phyloP scores from a whole-genome alignment of 2,113 vertebrate species.

The Misgurnus mizolepis region DNA sequence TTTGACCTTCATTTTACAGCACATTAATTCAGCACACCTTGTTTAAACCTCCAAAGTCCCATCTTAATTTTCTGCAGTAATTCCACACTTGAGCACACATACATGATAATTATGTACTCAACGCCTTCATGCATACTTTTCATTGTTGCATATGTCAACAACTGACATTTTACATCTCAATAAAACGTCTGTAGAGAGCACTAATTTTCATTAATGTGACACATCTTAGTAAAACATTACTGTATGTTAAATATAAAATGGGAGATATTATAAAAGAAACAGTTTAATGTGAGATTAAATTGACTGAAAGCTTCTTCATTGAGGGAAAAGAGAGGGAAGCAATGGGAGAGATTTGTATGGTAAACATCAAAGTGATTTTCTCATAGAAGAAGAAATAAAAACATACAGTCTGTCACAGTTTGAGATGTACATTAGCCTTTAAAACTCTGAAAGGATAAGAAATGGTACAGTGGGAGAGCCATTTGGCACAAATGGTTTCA shows the following conservation, averaged over 20 bases:
- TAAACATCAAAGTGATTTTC: neutral
- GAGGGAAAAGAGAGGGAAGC: too few species aligned
- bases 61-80: neutral
- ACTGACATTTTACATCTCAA: neutral
- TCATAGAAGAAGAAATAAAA: neutral
- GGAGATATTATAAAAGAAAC: too few species aligned
- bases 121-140: neutral
- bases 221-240: too few species aligned
- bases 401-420: neutral
- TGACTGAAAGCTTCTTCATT: too few species aligned
- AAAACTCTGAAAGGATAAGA: neutral
- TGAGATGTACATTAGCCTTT: neutral
- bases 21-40: constrained; percentile 28
- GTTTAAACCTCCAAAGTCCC: constrained; percentile 10
- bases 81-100: neutral
- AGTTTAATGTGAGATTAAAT: too few species aligned
- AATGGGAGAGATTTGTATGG: neutral
- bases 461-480: neutral
- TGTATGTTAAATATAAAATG: too few species aligned
- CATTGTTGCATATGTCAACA: neutral
- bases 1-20: constrained; percentile 26
- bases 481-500: neutral
- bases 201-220: too few species aligned
- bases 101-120: neutral
- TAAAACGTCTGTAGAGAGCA: neutral